A percentile compares a stretch with the other conserved stretches of the same genome.
phyloP scores from a whole-genome alignment of 1,140 invertebrate species.

The Nasonia longicornis region DNA sequence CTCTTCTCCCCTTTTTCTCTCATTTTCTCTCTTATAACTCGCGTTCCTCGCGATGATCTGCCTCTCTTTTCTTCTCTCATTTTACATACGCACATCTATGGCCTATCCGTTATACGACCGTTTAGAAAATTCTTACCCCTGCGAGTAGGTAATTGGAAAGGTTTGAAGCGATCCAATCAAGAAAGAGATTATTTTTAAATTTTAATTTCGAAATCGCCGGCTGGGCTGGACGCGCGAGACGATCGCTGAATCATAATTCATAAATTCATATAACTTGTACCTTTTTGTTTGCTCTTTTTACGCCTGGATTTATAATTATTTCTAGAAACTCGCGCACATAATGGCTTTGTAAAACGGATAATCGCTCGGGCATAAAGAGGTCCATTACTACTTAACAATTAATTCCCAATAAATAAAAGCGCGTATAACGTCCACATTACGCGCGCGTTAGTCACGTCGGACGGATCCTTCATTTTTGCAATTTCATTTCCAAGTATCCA shows the following conservation, averaged over 20 bases:
- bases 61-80: constrained; percentile 23
- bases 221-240: neutral
- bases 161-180: constrained; percentile 5
- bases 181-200: neutral
- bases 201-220: neutral
- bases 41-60: constrained; percentile 33
- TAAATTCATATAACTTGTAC: neutral
- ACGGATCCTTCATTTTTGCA: constrained; percentile 1
- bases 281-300: neutral
- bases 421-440: neutral
- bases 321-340: neutral
- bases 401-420: neutral
- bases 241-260: neutral
- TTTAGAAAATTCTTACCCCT: constrained; percentile 3
- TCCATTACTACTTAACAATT: neutral
- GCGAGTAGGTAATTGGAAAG: constrained; percentile 5
- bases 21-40: neutral
- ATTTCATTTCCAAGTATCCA: neutral
- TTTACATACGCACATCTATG: constrained; percentile 1
- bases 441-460: neutral
- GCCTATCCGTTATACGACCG: neutral
- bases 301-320: neutral
- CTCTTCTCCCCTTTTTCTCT: neutral
- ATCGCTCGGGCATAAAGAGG: neutral
- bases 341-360: neutral